These are phyloP conservation scores for Arvicanthis niloticus DNA, from an alignment of 2,113 vertebrate genomes.

Conservation along the genomic window DNA sequence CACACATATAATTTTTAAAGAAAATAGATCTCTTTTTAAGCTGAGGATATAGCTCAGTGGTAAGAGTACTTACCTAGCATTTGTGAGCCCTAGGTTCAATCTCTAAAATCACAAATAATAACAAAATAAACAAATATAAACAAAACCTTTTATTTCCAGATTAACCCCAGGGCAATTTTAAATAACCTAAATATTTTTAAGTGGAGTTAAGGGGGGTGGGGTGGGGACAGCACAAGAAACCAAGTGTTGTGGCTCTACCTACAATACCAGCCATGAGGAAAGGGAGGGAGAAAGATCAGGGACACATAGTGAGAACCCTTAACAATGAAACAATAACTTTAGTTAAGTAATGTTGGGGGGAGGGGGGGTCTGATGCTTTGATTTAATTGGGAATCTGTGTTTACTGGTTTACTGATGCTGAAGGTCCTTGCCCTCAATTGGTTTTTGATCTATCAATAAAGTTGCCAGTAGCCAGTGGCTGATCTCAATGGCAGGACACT, in stretches of 20 bases:
- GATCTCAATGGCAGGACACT: too few species aligned
- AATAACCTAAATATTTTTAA: constrained; percentile 39
- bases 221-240: background rate
- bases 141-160: background rate
- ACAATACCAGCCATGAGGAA: background rate
- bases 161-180: constrained; percentile 43
- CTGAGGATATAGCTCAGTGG: background rate
- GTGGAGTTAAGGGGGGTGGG: background rate
- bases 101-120: background rate
- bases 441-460: too few species aligned
- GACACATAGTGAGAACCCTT: background rate
- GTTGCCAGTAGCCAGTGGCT: too few species aligned
- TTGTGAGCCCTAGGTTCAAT: background rate
- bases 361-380: too few species aligned
- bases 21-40: background rate
- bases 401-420: too few species aligned
- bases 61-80: background rate
- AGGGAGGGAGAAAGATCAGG: background rate
- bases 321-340: background rate
- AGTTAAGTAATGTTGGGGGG: background rate
- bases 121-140: background rate
- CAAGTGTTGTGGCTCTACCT: background rate
- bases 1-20: background rate
- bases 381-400: too few species aligned
- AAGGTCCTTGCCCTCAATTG: too few species aligned